Evolutionary conservation across 2,113 vertebrate genomes (phyloP).

Genomic region (Tupaia chinensis): DNA sequence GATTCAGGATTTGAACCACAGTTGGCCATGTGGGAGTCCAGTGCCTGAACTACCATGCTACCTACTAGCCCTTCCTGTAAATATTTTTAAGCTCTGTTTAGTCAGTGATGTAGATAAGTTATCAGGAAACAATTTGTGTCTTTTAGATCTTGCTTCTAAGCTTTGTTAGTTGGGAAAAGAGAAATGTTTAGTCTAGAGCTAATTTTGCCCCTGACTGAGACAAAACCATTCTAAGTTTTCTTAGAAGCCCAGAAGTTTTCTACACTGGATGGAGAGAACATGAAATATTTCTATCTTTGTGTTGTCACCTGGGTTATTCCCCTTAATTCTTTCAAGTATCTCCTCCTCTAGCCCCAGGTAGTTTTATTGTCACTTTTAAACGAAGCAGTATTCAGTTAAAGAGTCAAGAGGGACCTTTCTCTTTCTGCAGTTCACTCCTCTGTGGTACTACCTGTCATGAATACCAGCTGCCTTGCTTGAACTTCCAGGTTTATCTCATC

Average conservation of each 20-base stretch:
- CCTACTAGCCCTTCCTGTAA: neutral
- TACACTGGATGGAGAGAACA: neutral
- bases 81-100: neutral
- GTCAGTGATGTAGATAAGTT: neutral
- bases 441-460: neutral
- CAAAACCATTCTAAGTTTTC: neutral
- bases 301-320: neutral
- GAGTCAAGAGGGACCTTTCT: neutral
- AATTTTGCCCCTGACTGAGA: neutral
- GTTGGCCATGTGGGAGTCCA: no score
- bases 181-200: neutral
- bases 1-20: no score
- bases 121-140: neutral
- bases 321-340: neutral
- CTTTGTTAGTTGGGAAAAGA: neutral
- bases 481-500: neutral
- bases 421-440: neutral
- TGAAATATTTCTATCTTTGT: neutral
- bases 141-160: neutral
- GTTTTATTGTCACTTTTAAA: neutral
- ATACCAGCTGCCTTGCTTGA: neutral
- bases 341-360: neutral
- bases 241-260: neutral
- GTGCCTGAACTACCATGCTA: no score
- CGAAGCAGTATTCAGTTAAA: neutral